Conservation (phyloP, 2,797 vertebrate genomes). For the Emydoidea blandingii region DNA sequence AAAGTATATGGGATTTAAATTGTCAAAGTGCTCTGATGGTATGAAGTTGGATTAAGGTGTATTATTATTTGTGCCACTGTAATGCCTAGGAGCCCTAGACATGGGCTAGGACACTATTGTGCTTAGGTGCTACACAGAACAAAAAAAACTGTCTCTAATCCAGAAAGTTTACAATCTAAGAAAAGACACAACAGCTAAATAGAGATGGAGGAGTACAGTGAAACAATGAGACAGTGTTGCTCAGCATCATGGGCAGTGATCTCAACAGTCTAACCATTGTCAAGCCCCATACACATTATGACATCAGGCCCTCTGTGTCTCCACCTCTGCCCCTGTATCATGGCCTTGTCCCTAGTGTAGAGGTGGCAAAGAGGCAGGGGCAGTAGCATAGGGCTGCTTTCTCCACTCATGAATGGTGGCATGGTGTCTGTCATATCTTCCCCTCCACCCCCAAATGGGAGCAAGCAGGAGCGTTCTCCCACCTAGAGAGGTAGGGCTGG, state of each 20-base stretch:
- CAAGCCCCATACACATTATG: background rate
- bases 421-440: background rate
- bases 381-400: background rate
- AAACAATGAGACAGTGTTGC: background rate
- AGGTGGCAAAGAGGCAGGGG: background rate
- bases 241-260: background rate
- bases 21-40: background rate
- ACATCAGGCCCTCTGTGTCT: background rate
- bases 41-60: background rate
- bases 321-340: background rate
- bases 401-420: background rate
- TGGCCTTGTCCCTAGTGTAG: background rate
- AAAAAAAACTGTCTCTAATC: background rate
- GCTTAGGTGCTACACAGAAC: background rate
- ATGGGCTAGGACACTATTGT: background rate
- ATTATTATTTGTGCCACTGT: background rate
- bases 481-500: background rate
- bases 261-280: background rate
- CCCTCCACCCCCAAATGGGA: background rate
- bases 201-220: background rate
- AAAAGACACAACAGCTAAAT: background rate
- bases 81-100: too few species aligned
- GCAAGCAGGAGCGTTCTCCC: background rate
- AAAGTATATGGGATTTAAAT: background rate
- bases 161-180: background rate